Conservation (phyloP, 2,888 invertebrate genomes). For the Acanthosepion pharaonis region DNA sequence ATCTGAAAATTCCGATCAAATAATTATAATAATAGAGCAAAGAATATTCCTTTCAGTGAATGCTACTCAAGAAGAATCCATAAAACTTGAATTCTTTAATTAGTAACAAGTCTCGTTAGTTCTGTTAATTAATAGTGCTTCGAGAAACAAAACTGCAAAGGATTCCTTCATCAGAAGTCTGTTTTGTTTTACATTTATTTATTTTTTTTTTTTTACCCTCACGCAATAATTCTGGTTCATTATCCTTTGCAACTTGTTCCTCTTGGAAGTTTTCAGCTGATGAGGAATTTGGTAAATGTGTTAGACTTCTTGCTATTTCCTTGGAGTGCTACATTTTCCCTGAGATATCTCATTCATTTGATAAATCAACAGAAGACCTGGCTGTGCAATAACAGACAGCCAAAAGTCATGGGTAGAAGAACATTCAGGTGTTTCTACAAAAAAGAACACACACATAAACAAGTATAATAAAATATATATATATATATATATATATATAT, state of each 20-base stretch:
- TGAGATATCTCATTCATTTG: background rate
- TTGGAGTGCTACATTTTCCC: background rate
- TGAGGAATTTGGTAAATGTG: constrained; percentile 33
- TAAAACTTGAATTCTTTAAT: background rate
- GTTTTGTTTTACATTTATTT: background rate
- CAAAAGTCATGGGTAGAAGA: background rate
- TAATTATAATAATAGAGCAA: background rate
- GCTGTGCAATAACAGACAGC: background rate
- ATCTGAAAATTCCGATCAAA: background rate
- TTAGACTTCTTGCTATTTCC: background rate
- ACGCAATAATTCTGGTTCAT: background rate
- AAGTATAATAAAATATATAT: too few relatives aligned
- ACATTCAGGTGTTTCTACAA: too few relatives aligned
- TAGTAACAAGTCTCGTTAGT: constrained; percentile 33
- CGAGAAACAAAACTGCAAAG: background rate
- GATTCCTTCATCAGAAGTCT: background rate
- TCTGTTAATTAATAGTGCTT: constrained; percentile 33
- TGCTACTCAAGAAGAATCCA: background rate
- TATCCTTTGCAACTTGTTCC: constrained; percentile 11
- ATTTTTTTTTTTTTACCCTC: background rate
- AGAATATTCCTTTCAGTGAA: background rate
- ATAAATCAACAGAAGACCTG: constrained; percentile 16
- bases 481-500: too few relatives aligned
- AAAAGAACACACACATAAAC: background rate
- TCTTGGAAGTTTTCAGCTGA: background rate